A percentile compares a stretch with the other conserved stretches of the same genome.
These are phyloP conservation scores for Sturmia bella DNA, from an alignment of 2,888 invertebrate species.

Conservation along the genomic window DNA sequence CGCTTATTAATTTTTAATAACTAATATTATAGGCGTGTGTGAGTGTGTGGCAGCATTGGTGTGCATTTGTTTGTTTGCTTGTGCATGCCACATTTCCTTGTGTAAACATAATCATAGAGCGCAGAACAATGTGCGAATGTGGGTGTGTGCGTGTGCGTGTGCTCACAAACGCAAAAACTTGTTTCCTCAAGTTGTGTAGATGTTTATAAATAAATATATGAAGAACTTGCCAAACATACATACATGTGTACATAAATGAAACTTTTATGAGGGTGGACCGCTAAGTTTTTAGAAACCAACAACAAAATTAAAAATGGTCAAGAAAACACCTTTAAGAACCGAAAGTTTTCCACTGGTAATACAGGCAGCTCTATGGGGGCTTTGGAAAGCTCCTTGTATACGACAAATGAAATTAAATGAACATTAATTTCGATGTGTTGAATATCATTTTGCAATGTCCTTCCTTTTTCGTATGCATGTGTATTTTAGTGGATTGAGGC, in stretches of 20 bases:
- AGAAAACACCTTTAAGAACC: no score
- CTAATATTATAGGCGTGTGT: conserved; percentile 50
- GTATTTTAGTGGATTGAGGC: not conserved
- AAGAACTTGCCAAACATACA: not conserved
- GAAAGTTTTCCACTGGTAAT: no score
- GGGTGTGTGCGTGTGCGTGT: conserved; percentile 44
- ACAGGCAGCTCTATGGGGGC: no score
- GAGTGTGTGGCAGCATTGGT: not conserved
- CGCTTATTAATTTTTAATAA: conserved; percentile 68
- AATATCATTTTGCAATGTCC: no score
- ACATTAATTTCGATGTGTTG: no score
- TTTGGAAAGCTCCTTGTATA: no score
- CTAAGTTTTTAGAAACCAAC: no score
- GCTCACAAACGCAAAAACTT: conserved; percentile 57
- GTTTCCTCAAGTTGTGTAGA: conserved; percentile 43
- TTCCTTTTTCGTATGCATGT: not conserved
- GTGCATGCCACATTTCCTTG: conserved; percentile 59
- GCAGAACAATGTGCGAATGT: conserved; percentile 14
- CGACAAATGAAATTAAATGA: no score
- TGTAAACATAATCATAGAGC: conserved; percentile 62
- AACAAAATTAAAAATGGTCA: no score
- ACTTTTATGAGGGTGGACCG: no score
- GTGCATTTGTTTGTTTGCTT: not conserved
- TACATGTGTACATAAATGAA: no score
- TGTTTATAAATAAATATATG: not conserved